Percentiles rank a stretch among this genome's conserved stretches.
These are phyloP conservation scores for Trinorchestia longiramus DNA, from an alignment of 1,140 invertebrate species.

Conservation along the genomic window DNA sequence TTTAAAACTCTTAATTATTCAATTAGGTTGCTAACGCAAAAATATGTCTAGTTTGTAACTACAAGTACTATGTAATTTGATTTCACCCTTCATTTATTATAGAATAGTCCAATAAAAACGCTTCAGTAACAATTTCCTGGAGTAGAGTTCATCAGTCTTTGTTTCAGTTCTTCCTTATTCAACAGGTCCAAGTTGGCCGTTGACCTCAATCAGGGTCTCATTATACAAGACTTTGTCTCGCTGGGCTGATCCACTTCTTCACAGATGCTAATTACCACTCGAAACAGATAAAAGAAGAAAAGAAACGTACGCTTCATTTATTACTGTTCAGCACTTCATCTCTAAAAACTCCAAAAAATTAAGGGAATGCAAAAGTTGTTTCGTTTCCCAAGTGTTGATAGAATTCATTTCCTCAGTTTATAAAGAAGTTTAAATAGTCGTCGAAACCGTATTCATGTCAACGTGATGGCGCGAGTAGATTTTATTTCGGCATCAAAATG, in stretches of 20 bases:
- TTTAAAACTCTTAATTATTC: too few relatives aligned
- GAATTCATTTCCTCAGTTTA: too few relatives aligned
- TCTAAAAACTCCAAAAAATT: not conserved
- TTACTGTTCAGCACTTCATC: not conserved
- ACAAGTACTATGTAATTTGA: too few relatives aligned
- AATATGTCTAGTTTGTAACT: too few relatives aligned
- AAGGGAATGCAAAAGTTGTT: not conserved
- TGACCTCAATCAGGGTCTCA: slow-evolving; percentile 8
- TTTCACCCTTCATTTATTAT: too few relatives aligned
- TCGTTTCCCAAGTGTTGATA: too few relatives aligned
- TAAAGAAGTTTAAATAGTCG: too few relatives aligned
- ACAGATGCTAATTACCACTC: slow-evolving; percentile 18
- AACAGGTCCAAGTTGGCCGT: not conserved
- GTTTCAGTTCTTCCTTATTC: not conserved
- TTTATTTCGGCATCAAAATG: not conserved
- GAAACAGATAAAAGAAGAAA: not conserved
- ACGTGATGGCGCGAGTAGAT: not conserved
- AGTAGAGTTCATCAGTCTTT: not conserved
- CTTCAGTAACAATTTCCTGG: not conserved
- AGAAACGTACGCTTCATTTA: not conserved
- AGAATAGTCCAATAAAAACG: too few relatives aligned
- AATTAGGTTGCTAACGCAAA: too few relatives aligned
- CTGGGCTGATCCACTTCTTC: not conserved
- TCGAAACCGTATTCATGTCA: not conserved
- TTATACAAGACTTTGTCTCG: slow-evolving; percentile 6